These are phyloP conservation scores for Parazoanthus atlanticus DNA, from an alignment of 92 coral and sea anemone species.

Conservation along the genomic window DNA sequence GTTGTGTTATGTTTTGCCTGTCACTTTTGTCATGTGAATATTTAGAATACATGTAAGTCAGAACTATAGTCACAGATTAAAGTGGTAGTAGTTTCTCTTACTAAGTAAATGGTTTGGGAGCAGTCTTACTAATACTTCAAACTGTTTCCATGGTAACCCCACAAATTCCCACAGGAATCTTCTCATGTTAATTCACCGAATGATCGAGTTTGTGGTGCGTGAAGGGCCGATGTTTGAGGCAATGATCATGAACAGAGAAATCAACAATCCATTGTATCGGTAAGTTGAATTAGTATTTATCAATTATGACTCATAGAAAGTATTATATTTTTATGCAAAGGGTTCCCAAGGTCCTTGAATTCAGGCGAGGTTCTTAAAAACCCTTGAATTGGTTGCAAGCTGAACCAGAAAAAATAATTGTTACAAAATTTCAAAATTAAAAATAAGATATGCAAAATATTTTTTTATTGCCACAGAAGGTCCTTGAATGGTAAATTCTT, in stretches of 20 bases:
- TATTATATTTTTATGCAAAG: too few relatives aligned
- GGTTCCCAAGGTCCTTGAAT: too few relatives aligned
- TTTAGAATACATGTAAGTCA: neutral
- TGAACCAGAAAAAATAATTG: too few relatives aligned
- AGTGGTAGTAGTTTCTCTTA: neutral
- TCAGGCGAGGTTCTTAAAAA: too few relatives aligned
- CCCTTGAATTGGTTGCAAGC: too few relatives aligned
- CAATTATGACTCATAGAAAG: too few relatives aligned
- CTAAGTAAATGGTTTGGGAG: neutral
- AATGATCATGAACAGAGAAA: constrained; percentile 99
- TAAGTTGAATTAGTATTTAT: neutral
- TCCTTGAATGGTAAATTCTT: too few relatives aligned
- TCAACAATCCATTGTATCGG: constrained; percentile 93
- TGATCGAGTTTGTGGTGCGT: constrained; percentile 95
- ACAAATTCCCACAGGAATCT: constrained; percentile 80
- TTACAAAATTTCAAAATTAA: too few relatives aligned
- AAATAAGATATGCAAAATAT: too few relatives aligned
- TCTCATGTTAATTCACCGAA: constrained; percentile 89
- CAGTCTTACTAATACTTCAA: constrained; percentile 55
- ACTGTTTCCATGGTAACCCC: constrained; percentile 65
- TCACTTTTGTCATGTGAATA: neutral
- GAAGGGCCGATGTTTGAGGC: constrained; percentile 99
- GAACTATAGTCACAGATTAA: neutral
- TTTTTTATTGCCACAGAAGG: too few relatives aligned
- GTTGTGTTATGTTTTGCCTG: neutral